Evolutionary conservation across 2,113 vertebrate genomes (phyloP), one percentile per base, ranked within the genome.

Genomic region (Noctilio leporinus): DNA sequence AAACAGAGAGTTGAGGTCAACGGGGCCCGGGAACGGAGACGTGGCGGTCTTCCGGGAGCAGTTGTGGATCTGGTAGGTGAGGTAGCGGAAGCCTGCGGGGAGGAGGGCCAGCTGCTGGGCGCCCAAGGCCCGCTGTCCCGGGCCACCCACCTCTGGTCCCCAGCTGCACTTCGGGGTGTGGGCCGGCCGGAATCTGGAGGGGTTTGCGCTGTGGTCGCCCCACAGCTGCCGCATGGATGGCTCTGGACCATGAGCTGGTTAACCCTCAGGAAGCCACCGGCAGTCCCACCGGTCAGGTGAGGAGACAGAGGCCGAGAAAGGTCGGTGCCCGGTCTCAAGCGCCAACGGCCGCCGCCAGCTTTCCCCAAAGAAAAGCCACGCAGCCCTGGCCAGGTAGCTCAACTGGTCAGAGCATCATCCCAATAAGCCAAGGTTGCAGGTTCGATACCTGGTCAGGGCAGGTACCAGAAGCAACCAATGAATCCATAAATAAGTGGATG

Each of bases 21-120:
- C 99, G 95, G 98, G 98, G 65, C 99, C 99, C 5, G 98, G 92
- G 96, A 99, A 99, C 76, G 98, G 99, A 24, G 98, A 97, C 1
- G 96, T 97, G 94, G 98, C 98, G 76, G 98, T 98, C 98, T 98
- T 98, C 96, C 99, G 98, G 0, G 99, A 99, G 96, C 99, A 99
- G 97, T 99, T 99, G 86, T 98, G 99, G 98, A 99, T 98, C 82
- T 97, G 98, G 95, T 99, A 99, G 92, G 99, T 99, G 95, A 99
- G 95, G 3, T 99, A 99, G 65, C 98, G 98, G 96, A 98, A 98
- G 86, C 98, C 99, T 99, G 98, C 83, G 97, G 81, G 83, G 89
- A 30, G 59, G 30, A 12, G 59, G 5, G 59, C 26, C 26, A 24
- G 57, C 57, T 28, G 57, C 57, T 59, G 57, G 57, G 24, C 24